Conservation (phyloP, 1,140 invertebrate genomes). For the Bombus soroeensis region DNA sequence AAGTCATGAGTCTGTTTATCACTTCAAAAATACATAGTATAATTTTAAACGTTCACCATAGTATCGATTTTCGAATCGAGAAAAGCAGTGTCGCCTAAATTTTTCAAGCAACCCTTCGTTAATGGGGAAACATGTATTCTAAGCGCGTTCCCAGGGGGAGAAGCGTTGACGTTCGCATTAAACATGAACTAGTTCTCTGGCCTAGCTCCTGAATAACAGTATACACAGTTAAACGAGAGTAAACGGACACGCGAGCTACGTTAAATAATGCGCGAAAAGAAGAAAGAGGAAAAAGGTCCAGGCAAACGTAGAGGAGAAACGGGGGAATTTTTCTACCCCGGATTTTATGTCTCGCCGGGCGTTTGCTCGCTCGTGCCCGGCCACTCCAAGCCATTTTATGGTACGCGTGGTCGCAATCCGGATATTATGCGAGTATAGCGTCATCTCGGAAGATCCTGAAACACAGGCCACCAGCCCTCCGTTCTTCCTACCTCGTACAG, state of each 20-base stretch:
- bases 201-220: conserved; percentile 35
- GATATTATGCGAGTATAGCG: conserved; percentile 60
- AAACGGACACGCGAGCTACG: conserved; percentile 31
- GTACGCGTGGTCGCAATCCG: conserved; percentile 71
- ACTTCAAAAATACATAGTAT: not conserved
- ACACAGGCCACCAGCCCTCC: conserved; percentile 2
- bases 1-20: too few species aligned
- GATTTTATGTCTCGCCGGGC: conserved; percentile 59
- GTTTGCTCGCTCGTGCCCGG: conserved; percentile 52
- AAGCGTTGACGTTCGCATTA: conserved; percentile 25
- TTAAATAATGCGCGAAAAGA: conserved; percentile 43
- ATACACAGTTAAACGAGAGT: conserved; percentile 28
- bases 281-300: not conserved
- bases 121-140: not conserved
- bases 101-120: not conserved
- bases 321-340: conserved; percentile 56
- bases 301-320: conserved; percentile 17
- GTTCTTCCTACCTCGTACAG: conserved; percentile 5
- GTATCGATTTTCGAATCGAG: not conserved
- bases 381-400: conserved; percentile 67
- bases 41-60: not conserved
- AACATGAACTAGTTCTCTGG: not conserved
- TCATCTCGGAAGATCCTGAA: conserved; percentile 63
- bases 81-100: not conserved
- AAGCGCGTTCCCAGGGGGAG: not conserved